Evolutionary conservation across 2,113 vertebrate species (phyloP), one percentile per base, ranked within the genome.

Genomic region (Indicator indicator): DNA sequence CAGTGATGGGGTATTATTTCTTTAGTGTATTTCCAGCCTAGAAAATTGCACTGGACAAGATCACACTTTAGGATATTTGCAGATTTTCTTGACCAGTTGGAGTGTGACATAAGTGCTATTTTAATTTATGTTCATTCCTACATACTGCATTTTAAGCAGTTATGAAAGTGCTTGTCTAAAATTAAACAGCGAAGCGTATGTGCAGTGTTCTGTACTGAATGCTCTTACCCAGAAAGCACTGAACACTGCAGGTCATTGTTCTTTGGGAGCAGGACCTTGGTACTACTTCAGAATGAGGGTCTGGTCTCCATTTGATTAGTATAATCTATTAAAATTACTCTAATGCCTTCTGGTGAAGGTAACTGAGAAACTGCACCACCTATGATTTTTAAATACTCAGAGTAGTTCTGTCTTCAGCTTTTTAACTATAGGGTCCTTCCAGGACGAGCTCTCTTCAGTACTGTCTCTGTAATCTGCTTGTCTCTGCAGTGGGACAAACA

Each of bases 131-230:
- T 82, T 79, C 9, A 50, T 84, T 83, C 42, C 28, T 73, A 6
- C 0, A 0, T 76, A 27, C 42, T 67, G 26, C 6, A 1, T 2
- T 73, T 7, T 50, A 83, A 91, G 52, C 13, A 78, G 30, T 64
- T 68, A 40, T 2, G 5, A 68, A 88, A 44, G 12, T 68, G 23
- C 4, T 74, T 3, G 40, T 11, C n/a, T 58, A 52, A 79, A 83
- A 62, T 70, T 26, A 44, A 73, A 46, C 23, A 65, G 32, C 15
- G 89, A 64, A 72, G 11, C 3, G 1, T 60, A 19, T 17, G 11
- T 13, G 12, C 28, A 72, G 0, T 48, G 27, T 40, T 75, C 40
- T 62, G 65, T 58, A 30, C 44, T 58, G 46, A 40, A 44, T 12
- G 11, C 12, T 38, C 0, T 72, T 64, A 62, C 40, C 20, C 15